Evolutionary conservation across 2,113 vertebrate species (phyloP).

Genomic region (Brachyhypopomus gauderio): DNA sequence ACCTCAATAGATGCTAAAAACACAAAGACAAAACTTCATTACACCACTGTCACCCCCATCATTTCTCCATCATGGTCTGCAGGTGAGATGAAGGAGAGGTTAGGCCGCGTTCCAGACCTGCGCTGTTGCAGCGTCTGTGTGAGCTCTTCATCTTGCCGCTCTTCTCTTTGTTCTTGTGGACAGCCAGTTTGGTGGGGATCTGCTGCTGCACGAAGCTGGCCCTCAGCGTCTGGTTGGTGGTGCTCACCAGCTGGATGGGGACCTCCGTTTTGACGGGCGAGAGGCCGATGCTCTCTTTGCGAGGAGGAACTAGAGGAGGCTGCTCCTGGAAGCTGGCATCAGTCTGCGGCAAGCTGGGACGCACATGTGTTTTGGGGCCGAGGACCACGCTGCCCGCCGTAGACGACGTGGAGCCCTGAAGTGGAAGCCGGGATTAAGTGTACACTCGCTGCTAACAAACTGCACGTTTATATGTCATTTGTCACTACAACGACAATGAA

Average conservation of each 20-base stretch:
- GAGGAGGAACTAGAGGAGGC: slow-evolving; percentile 75
- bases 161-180: slow-evolving; percentile 84
- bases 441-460: not conserved
- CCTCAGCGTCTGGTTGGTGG: slow-evolving; percentile 87
- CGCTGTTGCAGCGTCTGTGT: slow-evolving; percentile 85
- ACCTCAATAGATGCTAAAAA: slow-evolving; percentile 81
- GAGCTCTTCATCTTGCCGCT: slow-evolving; percentile 71
- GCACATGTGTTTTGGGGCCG: slow-evolving; percentile 46
- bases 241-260: slow-evolving; percentile 85
- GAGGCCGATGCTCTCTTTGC: slow-evolving; percentile 77
- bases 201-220: slow-evolving; percentile 82
- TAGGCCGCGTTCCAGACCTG: slow-evolving; percentile 69
- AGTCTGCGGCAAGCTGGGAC: slow-evolving; percentile 26
- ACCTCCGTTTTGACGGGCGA: slow-evolving; percentile 73
- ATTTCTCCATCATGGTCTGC: no score
- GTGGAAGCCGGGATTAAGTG: not conserved
- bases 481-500: no score
- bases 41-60: not conserved
- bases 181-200: slow-evolving; percentile 90
- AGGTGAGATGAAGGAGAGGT: no score
- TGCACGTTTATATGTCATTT: no score
- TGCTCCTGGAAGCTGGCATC: slow-evolving; percentile 65
- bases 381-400: slow-evolving; percentile 8
- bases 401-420: not conserved
- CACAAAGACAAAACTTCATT: not conserved